Evolutionary conservation across 2,888 invertebrate genomes (phyloP), one percentile per base, ranked within the genome.

Genomic region (Zygothrica quintamaculata): DNA sequence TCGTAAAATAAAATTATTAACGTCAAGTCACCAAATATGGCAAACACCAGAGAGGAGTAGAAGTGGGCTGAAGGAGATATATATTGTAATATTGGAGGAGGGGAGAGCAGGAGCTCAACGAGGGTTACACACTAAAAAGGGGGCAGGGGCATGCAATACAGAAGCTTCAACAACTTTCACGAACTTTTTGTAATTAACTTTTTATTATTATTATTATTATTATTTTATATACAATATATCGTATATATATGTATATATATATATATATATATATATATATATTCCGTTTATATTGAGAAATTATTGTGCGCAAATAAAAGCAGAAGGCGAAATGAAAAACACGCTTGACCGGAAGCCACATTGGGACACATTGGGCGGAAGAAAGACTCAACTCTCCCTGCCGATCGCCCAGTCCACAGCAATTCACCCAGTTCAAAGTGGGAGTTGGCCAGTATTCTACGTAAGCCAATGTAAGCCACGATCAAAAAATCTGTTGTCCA

Each of bases 1-100:
- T 80, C 79, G 79, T 80, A 78, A 81, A 85, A 77, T 76, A 76
- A 84, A 85, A 85, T 80, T 79, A 84, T 87, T 70, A 84, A 82
- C 82, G 87, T 85, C 84, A 80, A 85, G 65, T 79, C 76, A 55
- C 80, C 80, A 82, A 85, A 80, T 82, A 85, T 62, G 80, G 85
- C 76, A 47, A 47, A 5, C 50, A 36, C 42, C 26, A 22, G 44
- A 44, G 18, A 37, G 22, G 18, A 47, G 36, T 2, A 37, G n/a
- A n/a, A n/a, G n/a, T n/a, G n/a, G n/a, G 13, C 13, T n/a, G 52
- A 11, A 22, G 29, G 11, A 7, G 31, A 3, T n/a, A n/a, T n/a
- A n/a, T n/a, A n/a, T n/a, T n/a, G n/a, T n/a, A n/a, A n/a, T n/a
- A n/a, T n/a, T n/a, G 25, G 25, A 5, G 8, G 15, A 33, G 46